Evolutionary conservation across 1,140 invertebrate species (phyloP), one percentile per base, ranked within the genome.

Genomic region (Heliconius hermathena): DNA sequence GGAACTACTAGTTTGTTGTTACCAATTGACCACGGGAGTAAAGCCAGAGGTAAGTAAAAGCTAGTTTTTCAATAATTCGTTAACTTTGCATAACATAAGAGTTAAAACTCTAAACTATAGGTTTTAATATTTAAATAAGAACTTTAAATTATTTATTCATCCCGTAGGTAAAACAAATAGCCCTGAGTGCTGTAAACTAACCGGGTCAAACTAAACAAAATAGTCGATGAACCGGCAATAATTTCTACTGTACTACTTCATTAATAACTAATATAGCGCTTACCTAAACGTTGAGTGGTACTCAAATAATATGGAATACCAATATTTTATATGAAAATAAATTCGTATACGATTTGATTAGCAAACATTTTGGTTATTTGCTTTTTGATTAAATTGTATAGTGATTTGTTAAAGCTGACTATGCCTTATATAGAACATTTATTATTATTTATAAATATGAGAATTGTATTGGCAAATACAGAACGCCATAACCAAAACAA

Each of bases 111-210:
- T 38, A 73, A 81, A 84, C 82, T 77, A 73, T 70, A 83, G 80
- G 85, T 87, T 90, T 91, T 89, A 93, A 93, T 91, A 90, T 89
- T 93, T 90, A 90, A 92, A 85, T 84, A 87, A 87, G 87, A 86
- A 74, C 88, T 85, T 84, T 73, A 81, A 87, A 91, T 92, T 90
- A 92, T 91, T 92, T 91, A 93, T 93, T 93, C 90, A 93, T 83
- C 85, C 87, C 82, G 83, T 83, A 83, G 81, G 79, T 80, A 85
- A 79, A 81, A 84, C 86, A 90, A 89, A 92, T 86, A 87, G 77
- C 83, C 85, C 78, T 80, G 80, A 76, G 82, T 88, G 86, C 88
- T 89, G 87, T 87, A 86, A 90, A 89, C 90, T 87, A 83, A 87
- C 86, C 85, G 73, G 79, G 81, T 73, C 82, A 88, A 88, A 88